Base-by-base conservation (phyloP, 2,888 invertebrate species). In the Diplolepis rosae region DNA sequence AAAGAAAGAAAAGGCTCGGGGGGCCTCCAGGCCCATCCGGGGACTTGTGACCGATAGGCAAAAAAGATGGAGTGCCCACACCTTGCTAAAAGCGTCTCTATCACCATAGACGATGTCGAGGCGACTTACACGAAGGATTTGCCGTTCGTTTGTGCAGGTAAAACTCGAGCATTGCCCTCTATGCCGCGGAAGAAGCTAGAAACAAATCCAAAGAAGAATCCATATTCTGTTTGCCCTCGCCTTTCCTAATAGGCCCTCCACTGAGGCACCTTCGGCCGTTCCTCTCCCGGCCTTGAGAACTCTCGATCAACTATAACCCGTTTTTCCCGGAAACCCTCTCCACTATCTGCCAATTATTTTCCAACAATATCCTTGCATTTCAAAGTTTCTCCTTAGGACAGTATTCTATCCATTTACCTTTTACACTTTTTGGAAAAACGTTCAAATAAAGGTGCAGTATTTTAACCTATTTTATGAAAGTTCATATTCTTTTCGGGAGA, bases 11-110 rank as follows among this genome's bases (percentile, higher is more conserved):
- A 71, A 73, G 70, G 76, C 65, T 66, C 76, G 76, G 78, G 65
- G 77, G 79, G 79, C 82, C 82, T 78, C 79, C 81, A 80, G 84
- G 83, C 81, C 83, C 83, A 77, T 67, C 61, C 71, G 71, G 66
- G 81, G 66, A 54, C 73, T 74, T 72, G 71, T 69, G 52, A 52
- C 68, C 71, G 78, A 68, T 66, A 45, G 45, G 75, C 77, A 68
- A 48, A 65, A 80, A 84, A 90, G 88, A 93, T 93, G 93, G 93
- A 93, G 91, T 93, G 93, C 90, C 91, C 92, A 86, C 93, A 93
- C 90, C 91, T 93, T 85, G 90, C 90, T 89, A 92, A 92, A 89
- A 92, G 92, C 90, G 92, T 93, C 87, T 83, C 84, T 80, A 80
- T 87, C 78, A 83, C 81, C 80, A 80, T 81, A 80, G 80, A 85